Conservation (phyloP, 2,113 vertebrate species). For the Engystomops pustulosus region DNA sequence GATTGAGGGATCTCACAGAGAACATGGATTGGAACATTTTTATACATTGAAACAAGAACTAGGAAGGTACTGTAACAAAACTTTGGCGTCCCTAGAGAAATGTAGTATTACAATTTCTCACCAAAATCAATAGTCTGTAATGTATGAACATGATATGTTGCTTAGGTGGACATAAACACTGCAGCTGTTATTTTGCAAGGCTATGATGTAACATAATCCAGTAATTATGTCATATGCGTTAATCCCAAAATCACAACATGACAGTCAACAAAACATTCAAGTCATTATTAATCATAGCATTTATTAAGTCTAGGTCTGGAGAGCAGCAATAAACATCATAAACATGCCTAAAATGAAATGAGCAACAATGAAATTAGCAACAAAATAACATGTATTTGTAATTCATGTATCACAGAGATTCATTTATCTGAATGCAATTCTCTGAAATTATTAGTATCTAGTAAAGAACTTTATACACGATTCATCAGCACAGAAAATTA, state of each 20-base stretch:
- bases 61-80: slow-evolving; percentile 71
- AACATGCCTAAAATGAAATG: background rate
- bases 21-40: slow-evolving; percentile 79
- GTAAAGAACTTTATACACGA: background rate
- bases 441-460: background rate
- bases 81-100: too few species aligned
- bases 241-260: background rate
- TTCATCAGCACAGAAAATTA: background rate
- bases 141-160: too few species aligned
- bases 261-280: background rate
- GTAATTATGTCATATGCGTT: background rate
- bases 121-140: too few species aligned
- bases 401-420: background rate
- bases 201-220: too few species aligned
- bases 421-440: background rate
- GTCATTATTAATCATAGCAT: background rate
- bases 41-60: slow-evolving; percentile 78
- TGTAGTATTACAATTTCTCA: too few species aligned
- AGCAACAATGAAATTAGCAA: background rate
- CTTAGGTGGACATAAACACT: too few species aligned
- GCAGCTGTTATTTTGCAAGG: too few species aligned
- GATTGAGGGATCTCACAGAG: slow-evolving; percentile 84
- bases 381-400: background rate
- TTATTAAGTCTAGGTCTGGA: background rate
- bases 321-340: background rate